Conservation (phyloP, 2,113 vertebrate genomes). For the Thunnus thynnus region DNA sequence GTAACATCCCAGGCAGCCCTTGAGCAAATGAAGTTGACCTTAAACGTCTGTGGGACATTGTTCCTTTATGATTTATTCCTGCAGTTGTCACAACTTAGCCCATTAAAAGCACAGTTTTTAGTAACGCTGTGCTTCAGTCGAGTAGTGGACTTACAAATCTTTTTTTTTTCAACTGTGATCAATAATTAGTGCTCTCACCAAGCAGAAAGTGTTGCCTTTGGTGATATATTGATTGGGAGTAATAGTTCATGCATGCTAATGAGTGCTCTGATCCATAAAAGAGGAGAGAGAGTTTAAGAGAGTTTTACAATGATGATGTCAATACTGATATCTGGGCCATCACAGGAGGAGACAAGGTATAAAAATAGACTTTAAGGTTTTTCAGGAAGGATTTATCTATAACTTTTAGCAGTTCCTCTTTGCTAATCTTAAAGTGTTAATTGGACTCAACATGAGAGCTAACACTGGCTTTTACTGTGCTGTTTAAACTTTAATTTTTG, state of each 20-base stretch:
- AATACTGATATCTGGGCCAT: conserved; percentile 43
- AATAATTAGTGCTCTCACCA: conserved; percentile 73
- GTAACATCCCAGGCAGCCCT: conserved; percentile 7
- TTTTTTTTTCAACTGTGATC: conserved; percentile 75
- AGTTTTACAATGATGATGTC: conserved; percentile 70
- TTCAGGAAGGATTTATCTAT: not conserved
- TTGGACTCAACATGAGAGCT: not conserved
- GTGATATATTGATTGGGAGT: conserved; percentile 79
- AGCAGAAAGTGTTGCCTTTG: conserved; percentile 70
- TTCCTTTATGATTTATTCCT: conserved; percentile 37
- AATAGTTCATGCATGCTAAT: conserved; percentile 80
- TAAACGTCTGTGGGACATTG: not conserved
- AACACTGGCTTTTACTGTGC: not conserved
- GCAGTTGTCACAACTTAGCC: conserved; percentile 29
- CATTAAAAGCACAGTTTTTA: conserved; percentile 29
- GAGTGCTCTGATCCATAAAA: conserved; percentile 72
- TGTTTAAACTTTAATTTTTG: not conserved
- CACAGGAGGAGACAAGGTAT: conserved; percentile 17
- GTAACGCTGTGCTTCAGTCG: conserved; percentile 23
- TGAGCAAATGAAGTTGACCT: conserved; percentile 39
- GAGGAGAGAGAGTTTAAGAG: conserved; percentile 62
- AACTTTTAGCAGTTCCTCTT: not conserved
- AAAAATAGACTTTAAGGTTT: conserved; percentile 22
- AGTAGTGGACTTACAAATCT: conserved; percentile 54
- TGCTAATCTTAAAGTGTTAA: conserved; percentile 4